Evolutionary conservation across 2,888 invertebrate species (phyloP), one percentile per base, ranked within the genome.

Genomic region (Macroteleia sp.): DNA sequence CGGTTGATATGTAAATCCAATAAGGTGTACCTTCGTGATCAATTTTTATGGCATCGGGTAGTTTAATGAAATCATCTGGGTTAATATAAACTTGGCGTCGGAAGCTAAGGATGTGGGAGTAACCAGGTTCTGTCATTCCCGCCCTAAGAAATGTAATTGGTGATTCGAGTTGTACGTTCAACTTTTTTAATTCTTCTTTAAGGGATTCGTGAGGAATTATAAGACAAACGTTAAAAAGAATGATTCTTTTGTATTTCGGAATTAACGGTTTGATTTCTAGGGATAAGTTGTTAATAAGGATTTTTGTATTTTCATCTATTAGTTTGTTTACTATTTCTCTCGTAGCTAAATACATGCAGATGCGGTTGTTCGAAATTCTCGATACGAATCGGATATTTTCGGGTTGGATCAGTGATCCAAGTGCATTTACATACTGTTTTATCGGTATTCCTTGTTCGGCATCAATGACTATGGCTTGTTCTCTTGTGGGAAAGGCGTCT

Each of bases 201-300:
- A 77, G 9, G 2, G 61, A 12, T 19, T 12, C 28, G 16, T 79
- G 50, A 0, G 66, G 70, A 10, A 77, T 73, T 1, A 54, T 17
- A 9, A 81, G 84, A 54, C 79, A 75, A 0, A 86, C 83, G 52
- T 86, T 86, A 25, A 85, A 85, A 0, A 86, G 42, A 3, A 75
- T 69, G 0, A 69, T 39, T 17, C 66, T 9, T 46, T 71, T 25
- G 6, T 39, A 20, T 44, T 54, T 56, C 0, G 44, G 19, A 0
- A 77, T 34, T 4, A 77, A 20, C 0, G 64, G 76, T 59, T 46
- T 48, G 17, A 61, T 3, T 5, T 22, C 30, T 2, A 41, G 41
- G 9, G 19, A 10, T 17, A 82, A 67, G 30, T 6, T 12, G 2
- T 81, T 71, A 30, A 56, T 41, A 9, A 3, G 1, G 5, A 56